Percentiles rank a stretch among this genome's conserved stretches.
These are phyloP conservation scores for Lycodopsis pacificus DNA, from an alignment of 2,797 vertebrate genomes.

Conservation along the genomic window DNA sequence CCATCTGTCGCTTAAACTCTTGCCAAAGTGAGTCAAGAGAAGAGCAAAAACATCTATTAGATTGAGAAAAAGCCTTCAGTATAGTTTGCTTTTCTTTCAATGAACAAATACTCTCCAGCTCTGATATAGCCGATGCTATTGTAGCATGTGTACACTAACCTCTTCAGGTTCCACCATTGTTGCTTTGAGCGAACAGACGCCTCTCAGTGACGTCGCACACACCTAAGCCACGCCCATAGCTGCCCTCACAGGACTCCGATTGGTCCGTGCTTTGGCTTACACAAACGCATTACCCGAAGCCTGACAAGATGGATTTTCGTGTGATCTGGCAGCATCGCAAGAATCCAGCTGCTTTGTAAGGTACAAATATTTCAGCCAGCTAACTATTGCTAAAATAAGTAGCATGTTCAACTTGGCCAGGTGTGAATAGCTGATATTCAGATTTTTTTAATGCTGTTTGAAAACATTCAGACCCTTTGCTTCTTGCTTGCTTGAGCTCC, in stretches of 20 bases:
- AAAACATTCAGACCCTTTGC: conserved; percentile 15
- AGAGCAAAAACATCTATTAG: background rate
- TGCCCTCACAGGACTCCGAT: background rate
- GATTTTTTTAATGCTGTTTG: conserved; percentile 18
- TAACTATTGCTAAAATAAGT: background rate
- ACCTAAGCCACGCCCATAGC: background rate
- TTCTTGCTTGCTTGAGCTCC: conserved; percentile 28
- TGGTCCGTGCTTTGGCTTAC: background rate
- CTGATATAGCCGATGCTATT: background rate
- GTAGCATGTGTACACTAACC: background rate
- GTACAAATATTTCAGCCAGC: no score
- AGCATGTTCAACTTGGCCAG: background rate
- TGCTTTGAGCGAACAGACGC: no score
- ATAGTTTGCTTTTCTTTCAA: background rate
- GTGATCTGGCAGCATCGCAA: no score
- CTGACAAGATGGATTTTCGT: no score
- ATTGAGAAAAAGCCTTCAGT: background rate
- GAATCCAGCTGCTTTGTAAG: no score
- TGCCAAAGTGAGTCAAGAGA: background rate
- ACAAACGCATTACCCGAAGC: background rate
- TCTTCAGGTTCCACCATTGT: no score
- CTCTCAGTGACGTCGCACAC: background rate
- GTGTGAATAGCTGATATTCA: conserved; percentile 5
- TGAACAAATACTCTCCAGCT: background rate
- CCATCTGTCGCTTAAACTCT: background rate